Percentiles rank a stretch among this genome's conserved stretches.
Evolutionary conservation across 2,113 vertebrate genomes (phyloP).

Genomic region (Coptodon rendalli): DNA sequence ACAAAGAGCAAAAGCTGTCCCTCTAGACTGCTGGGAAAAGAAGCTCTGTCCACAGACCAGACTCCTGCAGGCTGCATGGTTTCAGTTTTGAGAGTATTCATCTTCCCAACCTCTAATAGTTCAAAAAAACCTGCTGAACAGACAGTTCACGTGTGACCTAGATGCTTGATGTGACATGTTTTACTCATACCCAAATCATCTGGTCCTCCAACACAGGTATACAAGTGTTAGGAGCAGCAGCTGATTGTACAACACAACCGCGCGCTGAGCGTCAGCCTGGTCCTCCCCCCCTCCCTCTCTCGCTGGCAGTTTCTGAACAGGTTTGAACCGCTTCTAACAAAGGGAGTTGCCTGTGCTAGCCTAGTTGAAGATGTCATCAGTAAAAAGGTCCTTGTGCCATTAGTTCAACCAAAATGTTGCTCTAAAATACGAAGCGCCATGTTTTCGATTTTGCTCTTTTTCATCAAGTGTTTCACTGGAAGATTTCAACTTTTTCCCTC

Average conservation of each 20-base stretch:
- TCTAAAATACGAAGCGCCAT: not conserved
- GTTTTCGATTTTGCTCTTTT: not conserved
- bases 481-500: not conserved
- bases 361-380: constrained; percentile 15
- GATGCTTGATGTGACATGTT: not conserved
- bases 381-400: not conserved
- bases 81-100: not conserved
- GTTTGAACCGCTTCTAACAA: constrained; percentile 99
- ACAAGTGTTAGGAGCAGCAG: not conserved
- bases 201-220: not conserved
- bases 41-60: not conserved
- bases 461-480: not conserved
- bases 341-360: constrained; percentile 87
- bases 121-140: not conserved
- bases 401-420: not conserved
- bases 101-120: not conserved
- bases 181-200: not conserved
- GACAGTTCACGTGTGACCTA: not conserved
- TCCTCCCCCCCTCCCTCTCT: constrained; percentile 49
- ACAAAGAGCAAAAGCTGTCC: not conserved
- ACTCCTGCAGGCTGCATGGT: not conserved
- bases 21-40: not conserved
- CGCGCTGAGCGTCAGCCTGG: constrained; percentile 2
- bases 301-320: constrained; percentile 89
- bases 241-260: not conserved